Evolutionary conservation across 2,113 vertebrate genomes (phyloP).

Genomic region (Varanus salvator): DNA sequence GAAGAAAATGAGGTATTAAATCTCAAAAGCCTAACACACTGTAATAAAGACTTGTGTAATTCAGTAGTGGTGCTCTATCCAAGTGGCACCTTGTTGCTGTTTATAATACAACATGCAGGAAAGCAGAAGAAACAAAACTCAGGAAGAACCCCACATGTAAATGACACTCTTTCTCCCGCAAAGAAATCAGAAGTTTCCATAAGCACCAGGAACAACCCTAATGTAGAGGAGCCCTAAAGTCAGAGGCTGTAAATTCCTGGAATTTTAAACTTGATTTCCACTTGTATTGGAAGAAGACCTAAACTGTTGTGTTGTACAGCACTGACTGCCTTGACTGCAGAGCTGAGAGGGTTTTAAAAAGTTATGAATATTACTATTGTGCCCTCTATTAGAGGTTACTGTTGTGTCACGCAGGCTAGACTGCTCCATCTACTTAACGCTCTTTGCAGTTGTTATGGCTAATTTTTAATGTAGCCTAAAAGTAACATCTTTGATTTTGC

Average conservation of each 20-base stretch:
- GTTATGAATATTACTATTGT: conserved; percentile 40
- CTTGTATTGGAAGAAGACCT: background rate
- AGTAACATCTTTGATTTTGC: conserved; percentile 57
- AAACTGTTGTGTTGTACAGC: background rate
- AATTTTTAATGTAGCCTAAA: conserved; percentile 70
- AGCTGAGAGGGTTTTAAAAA: background rate
- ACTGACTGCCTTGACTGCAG: background rate
- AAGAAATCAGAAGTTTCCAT: too few species aligned
- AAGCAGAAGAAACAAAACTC: too few species aligned
- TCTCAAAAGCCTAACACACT: too few species aligned
- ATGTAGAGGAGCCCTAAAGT: background rate
- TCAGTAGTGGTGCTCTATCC: too few species aligned
- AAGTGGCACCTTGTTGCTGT: too few species aligned
- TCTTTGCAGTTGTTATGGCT: conserved; percentile 57
- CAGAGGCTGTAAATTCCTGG: background rate
- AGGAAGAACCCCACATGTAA: too few species aligned
- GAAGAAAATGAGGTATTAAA: too few species aligned
- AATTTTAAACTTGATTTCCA: background rate
- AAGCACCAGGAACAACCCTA: too few species aligned
- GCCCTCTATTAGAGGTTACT: conserved; percentile 64
- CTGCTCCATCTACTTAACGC: conserved; percentile 60
- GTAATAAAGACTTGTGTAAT: too few species aligned
- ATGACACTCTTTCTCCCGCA: too few species aligned
- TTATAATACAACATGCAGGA: too few species aligned
- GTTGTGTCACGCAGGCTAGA: conserved; percentile 36